Evolutionary conservation across 2,113 vertebrate species (phyloP), one percentile per base, ranked within the genome.

Genomic region (Apus apus): DNA sequence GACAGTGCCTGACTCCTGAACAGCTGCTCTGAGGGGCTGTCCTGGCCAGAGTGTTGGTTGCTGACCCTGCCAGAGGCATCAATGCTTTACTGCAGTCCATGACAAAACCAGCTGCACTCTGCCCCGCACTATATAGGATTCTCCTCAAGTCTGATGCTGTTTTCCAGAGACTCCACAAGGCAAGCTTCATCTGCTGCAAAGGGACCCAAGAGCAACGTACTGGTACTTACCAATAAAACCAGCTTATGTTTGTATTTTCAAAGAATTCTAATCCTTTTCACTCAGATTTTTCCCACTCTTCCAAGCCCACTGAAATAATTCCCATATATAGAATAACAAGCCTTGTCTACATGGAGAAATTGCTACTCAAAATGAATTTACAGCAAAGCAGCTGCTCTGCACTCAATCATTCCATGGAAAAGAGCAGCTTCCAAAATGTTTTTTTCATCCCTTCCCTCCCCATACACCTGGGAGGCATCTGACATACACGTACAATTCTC

Each of bases 171-270:
- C 43, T 23, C 50, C 46, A n/a, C 19, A 71, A 48, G n/a, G 22
- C 27, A 61, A 36, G 11, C 46, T 22, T 54, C 18, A 13, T 10
- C 74, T 46, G 48, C 65, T 45, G 36, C 8, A 53, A 32, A 53
- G 64, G 38, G 26, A 32, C 32, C 38, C 27, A 21, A 34, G 27
- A 46, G 48, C 48, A 70, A 27, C 1, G 14, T 27, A 36, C 11
- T 1, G 2, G 38, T 27, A 38, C n/a, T 23, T n/a, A 56, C 0
- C 2, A 2, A 79, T 75, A 40, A 15, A 29, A 71, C 1, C 23
- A 67, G 21, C 9, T 34, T 27, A 54, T 23, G 27, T 50, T 57
- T 45, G 9, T 25, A 13, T 86, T 86, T 83, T 57, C 57, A 40
- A 74, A 74, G 9, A 30, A 38, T 30, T 65, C 56, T 27, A 9